A percentile compares a stretch with the other conserved stretches of the same genome.
Evolutionary conservation across 2,113 vertebrate genomes (phyloP).

Genomic region (Brachypteracias leptosomus): DNA sequence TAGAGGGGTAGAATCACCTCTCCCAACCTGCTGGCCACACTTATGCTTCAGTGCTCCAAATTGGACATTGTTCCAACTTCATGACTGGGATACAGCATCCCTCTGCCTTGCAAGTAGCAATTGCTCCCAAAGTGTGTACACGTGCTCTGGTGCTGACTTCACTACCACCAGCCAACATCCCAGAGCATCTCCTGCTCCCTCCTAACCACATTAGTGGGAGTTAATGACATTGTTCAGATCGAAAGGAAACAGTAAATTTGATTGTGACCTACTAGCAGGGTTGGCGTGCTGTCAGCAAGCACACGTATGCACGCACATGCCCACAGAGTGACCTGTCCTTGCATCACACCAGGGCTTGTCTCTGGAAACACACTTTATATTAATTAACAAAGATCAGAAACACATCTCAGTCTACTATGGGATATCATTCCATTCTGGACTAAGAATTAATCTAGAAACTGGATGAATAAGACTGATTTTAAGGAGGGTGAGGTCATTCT

Average conservation of each 20-base stretch:
- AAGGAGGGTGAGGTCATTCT: conserved; percentile 22
- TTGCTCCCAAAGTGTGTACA: neutral
- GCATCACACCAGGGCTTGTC: neutral
- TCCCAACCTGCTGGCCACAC: too few relatives aligned
- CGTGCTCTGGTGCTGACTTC: neutral
- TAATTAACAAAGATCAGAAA: conserved; percentile 22
- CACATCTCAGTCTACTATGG: neutral
- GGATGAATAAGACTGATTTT: conserved; percentile 13
- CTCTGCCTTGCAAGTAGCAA: neutral
- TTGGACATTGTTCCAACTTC: fast-evolving
- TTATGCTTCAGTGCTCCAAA: neutral
- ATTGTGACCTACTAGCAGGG: conserved; percentile 21
- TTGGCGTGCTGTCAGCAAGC: conserved; percentile 1
- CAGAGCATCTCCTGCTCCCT: conserved; percentile 38
- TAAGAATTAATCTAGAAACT: conserved; percentile 18
- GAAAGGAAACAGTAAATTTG: conserved; percentile 41
- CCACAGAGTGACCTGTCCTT: neutral
- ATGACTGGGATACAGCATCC: neutral
- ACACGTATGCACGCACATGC: neutral
- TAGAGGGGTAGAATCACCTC: too few relatives aligned
- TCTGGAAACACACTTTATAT: neutral
- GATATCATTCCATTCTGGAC: neutral
- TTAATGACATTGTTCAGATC: neutral
- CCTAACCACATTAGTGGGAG: conserved; percentile 17
- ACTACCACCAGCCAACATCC: neutral